Evolutionary conservation across 2,113 vertebrate genomes (phyloP), one percentile per base, ranked within the genome.

Genomic region (Centropus bengalensis): DNA sequence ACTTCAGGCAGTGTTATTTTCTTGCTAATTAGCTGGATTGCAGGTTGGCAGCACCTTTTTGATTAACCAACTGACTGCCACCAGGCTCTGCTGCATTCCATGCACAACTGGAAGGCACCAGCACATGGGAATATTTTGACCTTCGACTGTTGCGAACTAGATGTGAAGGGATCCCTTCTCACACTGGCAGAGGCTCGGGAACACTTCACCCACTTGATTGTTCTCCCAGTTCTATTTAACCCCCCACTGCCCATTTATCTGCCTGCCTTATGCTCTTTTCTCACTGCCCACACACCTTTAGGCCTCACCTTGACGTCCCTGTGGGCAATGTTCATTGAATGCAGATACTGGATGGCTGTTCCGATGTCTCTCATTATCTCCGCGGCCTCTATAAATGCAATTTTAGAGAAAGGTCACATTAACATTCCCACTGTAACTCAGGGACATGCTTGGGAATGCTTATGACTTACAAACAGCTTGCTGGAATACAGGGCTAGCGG

Each of bases 311-410:
- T 99, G 93, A 99, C 98, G 7, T 99, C 99, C 94, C 99, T 98
- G 97, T 99, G 99, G 7, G 99, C 99, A 1, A 99, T 99, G 96
- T 99, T 98, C 89, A 98, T 98, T 64, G 97, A 98, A 93, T 99
- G 99, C 76, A 99, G 98, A 70, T 98, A 99, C 60, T 99, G 98
- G 68, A 99, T 99, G 95, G 99, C 99, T 15, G 98, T 99, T 62
- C 99, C 99, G 6, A 99, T 99, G 96, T 99, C 99, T 67, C 98
- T 97, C 99, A 99, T 99, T 86, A 99, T 99, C 96, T 98, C 99
- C 44, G 99, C 98, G 14, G 98, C 99, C 98, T 99, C 99, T 99
- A 97, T 38, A 95, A 95, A 95, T 38, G 95, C 45, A 88, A 64
- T 91, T 49, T 94, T 38, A 89, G 71, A 95, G 91, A 97, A 97